Conservation (phyloP, 2,888 invertebrate species). For the Melanophora roralis region DNA sequence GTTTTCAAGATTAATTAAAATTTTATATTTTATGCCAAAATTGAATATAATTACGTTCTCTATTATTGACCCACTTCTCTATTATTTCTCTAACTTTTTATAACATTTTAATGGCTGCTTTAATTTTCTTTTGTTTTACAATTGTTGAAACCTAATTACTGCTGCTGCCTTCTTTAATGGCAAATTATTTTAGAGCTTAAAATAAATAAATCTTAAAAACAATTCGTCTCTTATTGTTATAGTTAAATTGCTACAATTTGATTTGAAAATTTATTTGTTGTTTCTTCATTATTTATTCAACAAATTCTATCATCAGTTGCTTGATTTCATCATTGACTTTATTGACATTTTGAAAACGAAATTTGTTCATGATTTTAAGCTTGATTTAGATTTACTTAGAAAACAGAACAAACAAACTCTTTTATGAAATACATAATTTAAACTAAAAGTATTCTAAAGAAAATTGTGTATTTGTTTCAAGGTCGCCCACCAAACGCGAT, state of each 20-base stretch:
- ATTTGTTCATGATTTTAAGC: conserved; percentile 14
- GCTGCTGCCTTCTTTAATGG: not conserved
- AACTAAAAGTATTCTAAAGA: not conserved
- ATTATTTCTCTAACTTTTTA: not conserved
- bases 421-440: not conserved
- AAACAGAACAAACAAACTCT: conserved; percentile 18
- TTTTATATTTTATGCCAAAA: no score
- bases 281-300: conserved; percentile 15
- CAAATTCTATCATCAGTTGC: conserved; percentile 25
- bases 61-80: not conserved
- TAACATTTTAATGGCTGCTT: not conserved
- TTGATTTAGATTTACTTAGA: conserved; percentile 34
- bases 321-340: conserved; percentile 46
- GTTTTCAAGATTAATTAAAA: no score
- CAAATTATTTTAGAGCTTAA: not conserved
- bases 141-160: not conserved
- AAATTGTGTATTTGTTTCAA: conserved; percentile 33
- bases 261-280: conserved; percentile 36
- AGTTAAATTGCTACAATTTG: conserved; percentile 42
- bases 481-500: conserved; percentile 37
- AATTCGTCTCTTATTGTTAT: not conserved
- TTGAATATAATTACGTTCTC: not conserved
- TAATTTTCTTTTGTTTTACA: not conserved
- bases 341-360: conserved; percentile 56
- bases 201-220: conserved; percentile 7